phyloP scores from a whole-genome alignment of 1,140 invertebrate genomes.

The Rhyacophila brunnea region DNA sequence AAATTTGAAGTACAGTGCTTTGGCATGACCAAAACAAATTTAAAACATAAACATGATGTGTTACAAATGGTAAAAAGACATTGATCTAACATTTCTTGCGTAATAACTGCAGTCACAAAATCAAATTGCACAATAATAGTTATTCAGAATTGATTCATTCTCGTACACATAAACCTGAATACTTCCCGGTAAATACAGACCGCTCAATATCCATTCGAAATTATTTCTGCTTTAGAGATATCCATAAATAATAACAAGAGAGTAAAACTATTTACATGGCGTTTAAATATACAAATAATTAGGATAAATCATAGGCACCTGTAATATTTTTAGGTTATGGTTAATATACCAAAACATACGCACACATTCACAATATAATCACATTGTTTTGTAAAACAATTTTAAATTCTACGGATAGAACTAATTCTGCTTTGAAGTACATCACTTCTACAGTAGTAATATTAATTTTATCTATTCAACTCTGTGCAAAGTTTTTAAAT shows the following conservation, averaged over 20 bases:
- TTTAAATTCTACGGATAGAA: conserved; percentile 8
- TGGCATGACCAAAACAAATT: conserved; percentile 28
- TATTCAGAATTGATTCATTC: too few relatives aligned
- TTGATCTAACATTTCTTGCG: conserved; percentile 13
- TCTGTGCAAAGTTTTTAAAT: background rate
- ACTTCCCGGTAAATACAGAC: too few relatives aligned
- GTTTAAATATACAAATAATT: background rate
- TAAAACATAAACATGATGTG: conserved; percentile 20
- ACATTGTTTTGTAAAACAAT: conserved; percentile 8
- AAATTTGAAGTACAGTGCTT: conserved; percentile 34
- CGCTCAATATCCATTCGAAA: too few relatives aligned
- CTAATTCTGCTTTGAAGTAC: conserved; percentile 23
- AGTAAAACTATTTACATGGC: background rate
- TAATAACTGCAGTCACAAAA: conserved; percentile 15
- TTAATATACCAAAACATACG: conserved; percentile 9
- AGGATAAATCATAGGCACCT: conserved; percentile 7
- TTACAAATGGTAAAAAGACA: conserved; percentile 33
- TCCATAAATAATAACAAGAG: background rate
- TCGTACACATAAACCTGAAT: too few relatives aligned
- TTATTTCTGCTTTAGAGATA: too few relatives aligned
- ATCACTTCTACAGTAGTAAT: conserved; percentile 24
- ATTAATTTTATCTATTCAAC: background rate
- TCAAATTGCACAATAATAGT: conserved; percentile 3
- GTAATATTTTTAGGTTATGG: conserved; percentile 6
- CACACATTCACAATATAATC: background rate